A percentile compares a stretch with the other conserved stretches of the same genome.
phyloP scores from a whole-genome alignment of 1,140 invertebrate species.

The Aphidius gifuensis region DNA sequence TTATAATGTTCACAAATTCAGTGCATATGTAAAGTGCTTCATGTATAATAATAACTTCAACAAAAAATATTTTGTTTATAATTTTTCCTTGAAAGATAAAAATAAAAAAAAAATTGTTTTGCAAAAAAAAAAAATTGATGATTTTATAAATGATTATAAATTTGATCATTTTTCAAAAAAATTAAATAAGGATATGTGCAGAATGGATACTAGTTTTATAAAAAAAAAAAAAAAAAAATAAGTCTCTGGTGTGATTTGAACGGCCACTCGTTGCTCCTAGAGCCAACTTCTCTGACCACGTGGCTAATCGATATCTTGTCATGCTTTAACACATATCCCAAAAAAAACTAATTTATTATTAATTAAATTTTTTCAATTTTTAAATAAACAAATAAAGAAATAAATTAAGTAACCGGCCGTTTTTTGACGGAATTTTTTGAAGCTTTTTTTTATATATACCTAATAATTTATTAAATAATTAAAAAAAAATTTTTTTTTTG shows the following conservation, averaged over 20 bases:
- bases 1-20: constrained; percentile 11
- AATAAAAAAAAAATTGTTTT: not conserved
- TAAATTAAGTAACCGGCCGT: constrained; percentile 17
- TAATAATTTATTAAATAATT: not conserved
- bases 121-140: too few species aligned
- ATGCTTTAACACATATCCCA: too few species aligned
- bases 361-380: not conserved
- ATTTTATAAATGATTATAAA: too few species aligned
- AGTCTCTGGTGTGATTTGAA: too few species aligned
- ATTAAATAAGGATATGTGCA: too few species aligned
- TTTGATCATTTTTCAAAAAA: too few species aligned
- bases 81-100: constrained; percentile 11
- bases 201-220: too few species aligned
- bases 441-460: constrained; percentile 7
- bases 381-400: not conserved
- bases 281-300: too few species aligned
- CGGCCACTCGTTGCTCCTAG: too few species aligned
- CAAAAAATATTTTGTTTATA: constrained; percentile 1
- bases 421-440: not conserved
- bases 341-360: too few species aligned
- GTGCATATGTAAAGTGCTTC: constrained; percentile 8
- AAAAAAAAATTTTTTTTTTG: constrained; percentile 16
- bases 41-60: not conserved
- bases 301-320: too few species aligned
- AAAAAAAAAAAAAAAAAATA: too few species aligned